Evolutionary conservation across 1,140 invertebrate genomes (phyloP).

Genomic region (Mamestra configurata): DNA sequence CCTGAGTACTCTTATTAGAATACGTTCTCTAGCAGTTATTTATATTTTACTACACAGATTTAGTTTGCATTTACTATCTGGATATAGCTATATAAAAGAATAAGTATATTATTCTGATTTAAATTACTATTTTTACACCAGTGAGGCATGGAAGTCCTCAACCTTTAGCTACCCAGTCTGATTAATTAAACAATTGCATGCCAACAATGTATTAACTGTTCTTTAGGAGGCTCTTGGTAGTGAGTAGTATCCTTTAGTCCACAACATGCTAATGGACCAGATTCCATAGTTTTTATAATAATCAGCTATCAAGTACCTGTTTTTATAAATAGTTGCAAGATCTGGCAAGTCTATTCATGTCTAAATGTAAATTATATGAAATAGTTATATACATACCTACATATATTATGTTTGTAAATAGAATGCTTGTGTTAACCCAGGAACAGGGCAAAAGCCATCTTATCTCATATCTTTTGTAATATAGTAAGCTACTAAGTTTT

Average conservation of each 20-base stretch:
- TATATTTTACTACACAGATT: background rate
- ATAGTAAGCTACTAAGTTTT: background rate
- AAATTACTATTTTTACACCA: too few species aligned
- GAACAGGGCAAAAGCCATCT: background rate
- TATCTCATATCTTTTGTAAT: background rate
- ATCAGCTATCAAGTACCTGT: background rate
- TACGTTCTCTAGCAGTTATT: background rate
- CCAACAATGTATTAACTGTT: too few species aligned
- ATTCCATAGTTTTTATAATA: background rate
- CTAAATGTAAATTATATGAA: background rate
- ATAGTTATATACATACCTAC: background rate
- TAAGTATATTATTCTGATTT: too few species aligned
- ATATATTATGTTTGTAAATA: background rate
- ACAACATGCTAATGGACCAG: background rate
- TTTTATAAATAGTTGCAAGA: constrained; percentile 17
- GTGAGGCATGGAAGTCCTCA: too few species aligned
- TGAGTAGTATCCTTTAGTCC: too few species aligned
- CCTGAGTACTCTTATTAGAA: background rate
- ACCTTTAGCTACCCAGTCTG: too few species aligned
- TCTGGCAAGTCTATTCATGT: constrained; percentile 3
- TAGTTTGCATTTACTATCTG: background rate
- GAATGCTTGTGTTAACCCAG: background rate
- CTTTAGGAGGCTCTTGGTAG: too few species aligned
- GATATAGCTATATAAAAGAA: background rate
- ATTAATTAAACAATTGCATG: too few species aligned